Conservation (phyloP, 53 echinoderm and acorn worm genomes). For the Pentamera pediparva region DNA sequence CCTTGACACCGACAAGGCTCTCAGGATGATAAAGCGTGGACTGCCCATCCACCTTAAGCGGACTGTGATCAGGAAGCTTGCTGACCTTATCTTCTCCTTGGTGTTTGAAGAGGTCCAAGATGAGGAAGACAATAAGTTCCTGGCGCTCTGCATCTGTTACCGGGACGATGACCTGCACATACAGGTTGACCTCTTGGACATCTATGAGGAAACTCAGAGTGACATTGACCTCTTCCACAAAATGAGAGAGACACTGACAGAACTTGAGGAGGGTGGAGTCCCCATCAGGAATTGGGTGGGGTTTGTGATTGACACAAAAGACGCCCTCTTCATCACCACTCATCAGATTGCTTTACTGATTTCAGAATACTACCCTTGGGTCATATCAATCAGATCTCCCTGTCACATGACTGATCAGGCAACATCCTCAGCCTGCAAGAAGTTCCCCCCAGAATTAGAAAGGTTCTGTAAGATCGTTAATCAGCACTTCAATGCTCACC, state of each 20-base stretch:
- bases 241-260: constrained; percentile 2
- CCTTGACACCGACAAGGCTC: not conserved
- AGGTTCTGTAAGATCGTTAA: not conserved
- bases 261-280: constrained; percentile 9
- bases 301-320: constrained; percentile 11
- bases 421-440: constrained; percentile 5
- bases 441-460: not conserved
- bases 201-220: not conserved
- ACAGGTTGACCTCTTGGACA: constrained; percentile 19
- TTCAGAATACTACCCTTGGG: constrained; percentile 24
- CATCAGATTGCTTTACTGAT: constrained; percentile 14
- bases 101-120: not conserved
- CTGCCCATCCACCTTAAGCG: not conserved
- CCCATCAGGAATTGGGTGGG: constrained; percentile 3
- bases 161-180: constrained; percentile 16
- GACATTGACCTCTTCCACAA: constrained; percentile 15
- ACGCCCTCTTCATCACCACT: constrained; percentile 1
- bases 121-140: not conserved
- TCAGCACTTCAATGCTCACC: not conserved
- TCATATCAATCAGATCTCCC: constrained; percentile 19
- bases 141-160: constrained; percentile 5
- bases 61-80: constrained; percentile 1
- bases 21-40: not conserved
- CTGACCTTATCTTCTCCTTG: not conserved
- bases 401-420: constrained; percentile 24